Evolutionary conservation across 2,113 vertebrate genomes (phyloP), one percentile per base, ranked within the genome.

Genomic region (Poicephalus gulielmi): DNA sequence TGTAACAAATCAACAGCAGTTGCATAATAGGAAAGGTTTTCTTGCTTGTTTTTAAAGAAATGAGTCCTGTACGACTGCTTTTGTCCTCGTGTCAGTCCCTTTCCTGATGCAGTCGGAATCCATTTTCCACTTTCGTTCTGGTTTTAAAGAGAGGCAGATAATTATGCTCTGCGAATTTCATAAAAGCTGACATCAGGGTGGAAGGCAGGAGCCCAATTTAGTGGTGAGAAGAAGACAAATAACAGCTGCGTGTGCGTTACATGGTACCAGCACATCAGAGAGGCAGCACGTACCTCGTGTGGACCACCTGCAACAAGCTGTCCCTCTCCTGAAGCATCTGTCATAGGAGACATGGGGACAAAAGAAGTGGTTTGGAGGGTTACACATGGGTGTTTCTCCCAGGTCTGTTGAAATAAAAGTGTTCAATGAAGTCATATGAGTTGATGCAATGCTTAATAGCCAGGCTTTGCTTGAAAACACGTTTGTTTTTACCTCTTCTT

Each of bases 41-140:
- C 79, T 67, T 95, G 73, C 16, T 13, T 86, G 62, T 83, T 95
- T 92, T 93, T 27, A 79, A 86, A 77, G 83, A 89, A 87, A 76
- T 78, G 16, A 71, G 68, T 33, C 30, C 41, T 95, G 13, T 47
- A 19, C 60, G 46, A 47, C 83, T 92, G 64, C 27, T 75, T 87
- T 84, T 84, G 39, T 91, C 55, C 47, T 81, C 71, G 15, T 8
- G 64, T 92, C 94, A 73, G 46, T 86, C 76, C 55, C 27, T 76
- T 90, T 86, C 49, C 84, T 78, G n/a, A 63, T 88, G 41, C 33
- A 28, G 25, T 66, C 37, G 70, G 86, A 83, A 81, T 53, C 37
- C 0, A 33, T 86, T 89, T 95, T 84, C 66, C 30, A 6, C 52
- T 91, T 95, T 75, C 50, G 39, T 31, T 88, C 39, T 3, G 3